phyloP scores from a whole-genome alignment of 2,113 vertebrate species.

The Perca flavescens region DNA sequence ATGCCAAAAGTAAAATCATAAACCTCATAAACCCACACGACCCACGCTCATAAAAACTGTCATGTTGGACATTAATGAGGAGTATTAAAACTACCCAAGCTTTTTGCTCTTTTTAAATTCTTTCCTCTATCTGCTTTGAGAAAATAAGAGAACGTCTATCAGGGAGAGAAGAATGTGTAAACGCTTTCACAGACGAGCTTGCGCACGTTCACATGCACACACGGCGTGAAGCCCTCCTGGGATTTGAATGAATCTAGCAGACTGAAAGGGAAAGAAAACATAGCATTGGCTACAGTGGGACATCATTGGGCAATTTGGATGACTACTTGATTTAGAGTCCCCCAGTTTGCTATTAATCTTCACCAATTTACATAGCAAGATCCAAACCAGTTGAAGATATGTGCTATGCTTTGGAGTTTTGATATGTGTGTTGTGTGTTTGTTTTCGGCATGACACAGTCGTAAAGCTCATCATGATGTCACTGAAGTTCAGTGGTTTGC shows the following conservation, averaged over 20 bases:
- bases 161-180: constrained; percentile 64
- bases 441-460: constrained; percentile 27
- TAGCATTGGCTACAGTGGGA: constrained; percentile 57
- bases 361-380: constrained; percentile 71
- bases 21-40: constrained; percentile 46
- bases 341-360: constrained; percentile 72
- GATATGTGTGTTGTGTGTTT: constrained; percentile 41
- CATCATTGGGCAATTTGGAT: constrained; percentile 61
- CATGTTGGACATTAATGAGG: constrained; percentile 71
- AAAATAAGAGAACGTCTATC: constrained; percentile 38
- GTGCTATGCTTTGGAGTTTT: constrained; percentile 39
- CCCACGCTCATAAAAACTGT: constrained; percentile 53
- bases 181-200: constrained; percentile 68
- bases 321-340: constrained; percentile 80
- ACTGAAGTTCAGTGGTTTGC: constrained; percentile 18
- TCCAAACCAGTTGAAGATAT: constrained; percentile 67
- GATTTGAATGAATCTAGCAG: constrained; percentile 82
- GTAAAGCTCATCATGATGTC: constrained; percentile 3
- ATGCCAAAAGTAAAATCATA: constrained; percentile 47
- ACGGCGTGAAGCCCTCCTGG: constrained; percentile 57
- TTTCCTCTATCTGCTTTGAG: constrained; percentile 35
- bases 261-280: constrained; percentile 72
- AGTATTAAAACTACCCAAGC: constrained; percentile 44
- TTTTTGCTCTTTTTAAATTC: constrained; percentile 11
- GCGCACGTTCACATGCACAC: constrained; percentile 42